These are phyloP conservation scores for Luehdorfia chinensis DNA, from an alignment of 1,140 invertebrate genomes.

Conservation along the genomic window DNA sequence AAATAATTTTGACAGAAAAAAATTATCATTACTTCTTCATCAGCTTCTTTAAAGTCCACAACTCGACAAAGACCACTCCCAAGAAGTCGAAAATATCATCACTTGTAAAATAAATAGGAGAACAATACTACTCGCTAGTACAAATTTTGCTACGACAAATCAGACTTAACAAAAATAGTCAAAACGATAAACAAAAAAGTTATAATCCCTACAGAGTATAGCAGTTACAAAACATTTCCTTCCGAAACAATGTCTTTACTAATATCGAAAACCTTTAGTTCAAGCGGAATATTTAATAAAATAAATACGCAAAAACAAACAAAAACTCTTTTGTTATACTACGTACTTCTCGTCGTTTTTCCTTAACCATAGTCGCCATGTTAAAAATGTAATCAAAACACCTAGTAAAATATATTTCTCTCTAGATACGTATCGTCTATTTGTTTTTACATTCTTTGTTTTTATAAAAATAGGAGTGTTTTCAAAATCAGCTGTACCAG, in stretches of 20 bases:
- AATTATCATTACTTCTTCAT: neutral
- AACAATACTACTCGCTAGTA: neutral
- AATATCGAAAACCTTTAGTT: too few relatives aligned
- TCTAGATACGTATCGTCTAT: too few relatives aligned
- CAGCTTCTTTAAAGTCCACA: too few relatives aligned
- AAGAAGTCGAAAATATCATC: conserved; percentile 6
- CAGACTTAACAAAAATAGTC: neutral
- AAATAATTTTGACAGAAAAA: conserved; percentile 6
- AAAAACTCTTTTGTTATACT: conserved; percentile 20
- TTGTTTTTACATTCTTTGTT: too few relatives aligned
- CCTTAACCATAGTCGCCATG: conserved; percentile 62
- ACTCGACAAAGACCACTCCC: too few relatives aligned
- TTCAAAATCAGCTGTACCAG: conserved; percentile 17
- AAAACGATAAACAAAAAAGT: too few relatives aligned
- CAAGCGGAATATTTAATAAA: too few relatives aligned
- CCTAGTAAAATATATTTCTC: too few relatives aligned
- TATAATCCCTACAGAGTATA: too few relatives aligned
- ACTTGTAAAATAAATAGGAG: neutral
- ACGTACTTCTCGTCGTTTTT: conserved; percentile 51
- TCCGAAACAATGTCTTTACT: too few relatives aligned
- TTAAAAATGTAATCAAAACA: neutral
- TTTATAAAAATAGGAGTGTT: conserved; percentile 2
- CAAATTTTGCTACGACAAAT: neutral
- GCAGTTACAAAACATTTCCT: too few relatives aligned
- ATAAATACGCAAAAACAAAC: conserved; percentile 25